Conservation (phyloP, 2,113 vertebrate genomes). For the Tautogolabrus adspersus region DNA sequence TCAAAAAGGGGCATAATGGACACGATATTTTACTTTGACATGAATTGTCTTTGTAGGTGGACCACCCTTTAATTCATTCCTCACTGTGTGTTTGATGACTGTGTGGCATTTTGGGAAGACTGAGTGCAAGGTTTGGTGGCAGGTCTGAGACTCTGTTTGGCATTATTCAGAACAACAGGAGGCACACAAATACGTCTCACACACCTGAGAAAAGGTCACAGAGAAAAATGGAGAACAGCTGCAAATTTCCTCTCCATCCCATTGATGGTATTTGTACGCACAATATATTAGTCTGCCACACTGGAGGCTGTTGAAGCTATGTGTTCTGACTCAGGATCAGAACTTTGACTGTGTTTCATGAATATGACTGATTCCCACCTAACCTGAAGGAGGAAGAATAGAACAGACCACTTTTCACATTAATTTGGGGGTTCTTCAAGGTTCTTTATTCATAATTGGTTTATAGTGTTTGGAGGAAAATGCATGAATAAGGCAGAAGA, state of each 20-base stretch:
- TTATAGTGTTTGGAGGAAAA: too few species aligned
- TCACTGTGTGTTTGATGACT: conserved; percentile 76
- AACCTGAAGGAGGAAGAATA: not conserved
- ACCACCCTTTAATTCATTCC: conserved; percentile 72
- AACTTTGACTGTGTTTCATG: conserved; percentile 47
- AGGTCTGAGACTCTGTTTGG: conserved; percentile 70
- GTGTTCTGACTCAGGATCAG: conserved; percentile 45
- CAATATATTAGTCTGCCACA: conserved; percentile 61
- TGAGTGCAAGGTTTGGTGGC: conserved; percentile 69
- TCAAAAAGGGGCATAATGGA: conserved; percentile 65
- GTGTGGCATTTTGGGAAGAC: conserved; percentile 75
- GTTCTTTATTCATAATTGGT: too few species aligned
- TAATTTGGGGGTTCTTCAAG: not conserved
- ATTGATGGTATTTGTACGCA: conserved; percentile 66
- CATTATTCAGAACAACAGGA: conserved; percentile 79
- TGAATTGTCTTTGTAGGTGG: conserved; percentile 71
- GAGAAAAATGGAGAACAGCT: conserved; percentile 78
- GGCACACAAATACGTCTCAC: conserved; percentile 74
- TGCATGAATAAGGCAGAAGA: not conserved
- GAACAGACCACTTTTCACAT: not conserved
- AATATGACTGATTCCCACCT: conserved; percentile 42
- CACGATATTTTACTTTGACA: conserved; percentile 75
- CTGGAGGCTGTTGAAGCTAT: conserved; percentile 42
- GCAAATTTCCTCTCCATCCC: conserved; percentile 79
- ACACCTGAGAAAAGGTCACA: conserved; percentile 83